Evolutionary conservation across 2,888 invertebrate genomes (phyloP).

Genomic region (Metellina segmentata): DNA sequence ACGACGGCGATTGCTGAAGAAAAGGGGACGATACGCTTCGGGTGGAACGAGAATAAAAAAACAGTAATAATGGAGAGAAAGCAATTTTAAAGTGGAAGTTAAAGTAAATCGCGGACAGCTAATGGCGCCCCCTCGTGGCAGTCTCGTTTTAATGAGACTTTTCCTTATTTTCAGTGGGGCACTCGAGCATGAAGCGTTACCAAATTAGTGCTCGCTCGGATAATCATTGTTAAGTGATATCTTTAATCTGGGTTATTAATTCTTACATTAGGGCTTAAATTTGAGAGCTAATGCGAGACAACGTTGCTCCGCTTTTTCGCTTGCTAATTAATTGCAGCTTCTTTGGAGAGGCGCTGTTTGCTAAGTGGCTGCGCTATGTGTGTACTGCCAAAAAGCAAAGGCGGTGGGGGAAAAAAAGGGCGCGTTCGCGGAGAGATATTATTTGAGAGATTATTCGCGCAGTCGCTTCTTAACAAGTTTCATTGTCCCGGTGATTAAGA

Average conservation of each 20-base stretch:
- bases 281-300: conserved; percentile 70
- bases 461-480: conserved; percentile 70
- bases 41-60: conserved; percentile 34
- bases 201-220: conserved; percentile 73
- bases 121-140: conserved; percentile 73
- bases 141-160: conserved; percentile 71
- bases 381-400: conserved; percentile 26
- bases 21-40: neutral
- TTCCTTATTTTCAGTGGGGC: conserved; percentile 68
- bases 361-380: conserved; percentile 69
- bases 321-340: conserved; percentile 71
- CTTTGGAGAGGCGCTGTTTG: conserved; percentile 44
- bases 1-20: conserved; percentile 11
- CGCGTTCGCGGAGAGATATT: conserved; percentile 65
- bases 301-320: conserved; percentile 62
- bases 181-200: conserved; percentile 74
- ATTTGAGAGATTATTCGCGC: conserved; percentile 68
- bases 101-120: conserved; percentile 65
- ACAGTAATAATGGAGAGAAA: conserved; percentile 32
- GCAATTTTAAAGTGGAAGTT: conserved; percentile 69
- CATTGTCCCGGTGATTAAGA: conserved; percentile 70
- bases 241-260: conserved; percentile 76
- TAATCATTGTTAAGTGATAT: conserved; percentile 76
- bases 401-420: conserved; percentile 19
- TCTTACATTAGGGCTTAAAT: conserved; percentile 76